phyloP scores from a whole-genome alignment of 2,797 vertebrate species.

The Spinus pinus region DNA sequence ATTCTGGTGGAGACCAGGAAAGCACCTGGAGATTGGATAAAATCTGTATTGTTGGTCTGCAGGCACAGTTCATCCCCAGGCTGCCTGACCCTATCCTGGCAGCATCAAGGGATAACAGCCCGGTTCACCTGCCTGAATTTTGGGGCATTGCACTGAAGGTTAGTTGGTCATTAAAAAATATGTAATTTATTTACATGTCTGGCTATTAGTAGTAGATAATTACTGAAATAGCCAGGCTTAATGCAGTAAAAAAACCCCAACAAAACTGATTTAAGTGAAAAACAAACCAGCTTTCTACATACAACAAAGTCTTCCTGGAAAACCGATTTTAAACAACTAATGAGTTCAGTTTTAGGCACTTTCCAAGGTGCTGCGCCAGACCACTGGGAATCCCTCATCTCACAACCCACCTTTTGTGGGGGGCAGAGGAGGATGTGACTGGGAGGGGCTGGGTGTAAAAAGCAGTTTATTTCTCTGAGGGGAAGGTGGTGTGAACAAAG shows the following conservation, averaged over 20 bases:
- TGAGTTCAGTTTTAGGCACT: not conserved
- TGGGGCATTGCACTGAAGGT: not conserved
- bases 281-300: not conserved
- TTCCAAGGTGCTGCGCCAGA: not conserved
- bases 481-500: not conserved
- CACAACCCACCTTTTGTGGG: not conserved
- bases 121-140: not conserved
- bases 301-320: not conserved
- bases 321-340: not conserved
- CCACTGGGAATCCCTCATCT: not conserved
- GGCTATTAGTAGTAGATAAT: not conserved
- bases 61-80: not conserved
- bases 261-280: not conserved
- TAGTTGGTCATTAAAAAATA: not conserved
- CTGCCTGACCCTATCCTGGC: not conserved
- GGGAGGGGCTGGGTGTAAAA: not conserved
- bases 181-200: not conserved
- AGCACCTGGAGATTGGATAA: not conserved
- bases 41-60: rapidly evolving
- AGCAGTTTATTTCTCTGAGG: not conserved
- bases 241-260: rapidly evolving
- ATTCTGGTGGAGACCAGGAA: not conserved
- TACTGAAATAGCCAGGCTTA: not conserved
- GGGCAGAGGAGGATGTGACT: not conserved
- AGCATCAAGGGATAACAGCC: not conserved